Percentiles rank a stretch among this genome's conserved stretches.
phyloP scores from a whole-genome alignment of 1,140 invertebrate genomes.

The Pachypeltis micranthus region DNA sequence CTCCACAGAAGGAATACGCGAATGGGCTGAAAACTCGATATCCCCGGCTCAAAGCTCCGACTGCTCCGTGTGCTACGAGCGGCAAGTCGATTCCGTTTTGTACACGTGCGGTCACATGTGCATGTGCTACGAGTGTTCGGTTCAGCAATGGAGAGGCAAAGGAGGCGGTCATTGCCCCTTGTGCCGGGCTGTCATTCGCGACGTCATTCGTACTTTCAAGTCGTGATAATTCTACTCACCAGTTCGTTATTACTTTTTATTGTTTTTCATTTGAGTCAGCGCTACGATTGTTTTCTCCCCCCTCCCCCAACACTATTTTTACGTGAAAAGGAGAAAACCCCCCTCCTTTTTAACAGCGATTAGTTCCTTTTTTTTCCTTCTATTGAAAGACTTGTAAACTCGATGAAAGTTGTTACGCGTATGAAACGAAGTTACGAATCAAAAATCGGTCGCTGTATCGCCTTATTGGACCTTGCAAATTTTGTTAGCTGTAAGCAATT shows the following conservation, averaged over 20 bases:
- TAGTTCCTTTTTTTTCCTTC: too few relatives aligned
- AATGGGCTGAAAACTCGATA: slow-evolving; percentile 35
- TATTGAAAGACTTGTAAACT: too few relatives aligned
- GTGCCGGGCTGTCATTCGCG: slow-evolving; percentile 80
- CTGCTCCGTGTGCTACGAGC: slow-evolving; percentile 91
- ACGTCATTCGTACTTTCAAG: slow-evolving; percentile 90
- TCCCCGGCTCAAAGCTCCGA: slow-evolving; percentile 40
- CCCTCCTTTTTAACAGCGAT: too few relatives aligned
- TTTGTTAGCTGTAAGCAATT: too few relatives aligned
- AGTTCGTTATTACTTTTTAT: not conserved
- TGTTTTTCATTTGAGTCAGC: not conserved
- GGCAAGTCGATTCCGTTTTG: slow-evolving; percentile 80
- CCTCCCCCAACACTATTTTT: not conserved
- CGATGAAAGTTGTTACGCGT: too few relatives aligned
- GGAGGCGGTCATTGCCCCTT: slow-evolving; percentile 87
- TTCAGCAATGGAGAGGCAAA: slow-evolving; percentile 79
- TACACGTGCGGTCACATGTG: slow-evolving; percentile 98
- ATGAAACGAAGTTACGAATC: too few relatives aligned
- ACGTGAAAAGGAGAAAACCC: too few relatives aligned
- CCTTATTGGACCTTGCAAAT: too few relatives aligned
- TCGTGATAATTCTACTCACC: slow-evolving; percentile 36
- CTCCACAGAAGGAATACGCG: slow-evolving; percentile 29
- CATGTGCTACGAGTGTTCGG: slow-evolving; percentile 93
- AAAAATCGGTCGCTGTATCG: too few relatives aligned
- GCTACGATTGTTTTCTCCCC: not conserved